Base-by-base conservation (phyloP, 2,888 invertebrate genomes). In the Pinctada fucata region DNA sequence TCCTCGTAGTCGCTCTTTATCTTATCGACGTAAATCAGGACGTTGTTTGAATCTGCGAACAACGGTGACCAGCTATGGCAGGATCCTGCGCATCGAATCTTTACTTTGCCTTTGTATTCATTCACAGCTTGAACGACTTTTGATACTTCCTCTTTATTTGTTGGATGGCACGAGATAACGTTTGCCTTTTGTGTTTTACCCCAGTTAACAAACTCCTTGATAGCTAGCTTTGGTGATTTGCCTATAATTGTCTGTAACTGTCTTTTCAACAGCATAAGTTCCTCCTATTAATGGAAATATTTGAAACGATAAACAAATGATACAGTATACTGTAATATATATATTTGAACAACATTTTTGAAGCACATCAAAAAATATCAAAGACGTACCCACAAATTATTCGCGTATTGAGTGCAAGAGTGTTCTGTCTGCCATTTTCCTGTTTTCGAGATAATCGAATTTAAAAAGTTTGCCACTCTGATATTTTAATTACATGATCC, bases 31-130 rank as follows among this genome's bases (percentile, higher is more conserved):
- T 58, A 58, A 16, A 72, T 8, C 6, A 72, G 72, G 5, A 72
- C 2, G 45, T 52, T 31, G 45, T 45, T 13, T 4, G 2, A 2
- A n/a, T 72, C 72, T 16, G 72, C 31, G 58, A 72, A 72, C n/a
- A 72, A 45, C 5, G 72, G 72, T 5, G 72, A 16, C 72, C 72
- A 72, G 63, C 72, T 72, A 45, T 72, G 72, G 3, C 45, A 5
- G 13, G 16, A 16, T 2, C 72, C 72, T 31, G 51, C 72, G 58
- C 72, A 72, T 58, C 72, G n/a, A 31, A 31, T 31, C 31, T 31
- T 31, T 13, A 72, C 58, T 10, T 58, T 1, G 10, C 5, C 47
- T 45, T 45, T 47, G 5, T 58, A 6, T 8, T 45, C n/a, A 4
- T 16, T 13, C 3, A 45, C 67, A 16, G 47, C 67, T 67, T 67